phyloP scores from a whole-genome alignment of 2,888 invertebrate species.

The Petrolisthes cinctipes region DNA sequence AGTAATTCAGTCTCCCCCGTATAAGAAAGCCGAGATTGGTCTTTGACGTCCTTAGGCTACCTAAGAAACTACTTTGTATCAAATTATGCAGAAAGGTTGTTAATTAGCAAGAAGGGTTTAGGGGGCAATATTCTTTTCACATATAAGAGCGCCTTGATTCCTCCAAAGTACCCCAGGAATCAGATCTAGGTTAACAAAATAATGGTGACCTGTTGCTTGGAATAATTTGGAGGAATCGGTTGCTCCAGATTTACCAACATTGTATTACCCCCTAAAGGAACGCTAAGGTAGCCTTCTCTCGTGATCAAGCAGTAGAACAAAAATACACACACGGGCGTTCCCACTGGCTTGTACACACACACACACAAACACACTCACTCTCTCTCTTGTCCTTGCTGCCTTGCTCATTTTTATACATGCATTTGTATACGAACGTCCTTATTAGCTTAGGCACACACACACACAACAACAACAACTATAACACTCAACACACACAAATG shows the following conservation, averaged over 20 bases:
- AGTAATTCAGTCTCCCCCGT: not conserved
- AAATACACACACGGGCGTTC: constrained; percentile 8
- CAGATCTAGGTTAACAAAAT: no score
- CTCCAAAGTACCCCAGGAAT: no score
- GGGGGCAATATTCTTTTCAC: not conserved
- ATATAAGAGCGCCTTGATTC: no score
- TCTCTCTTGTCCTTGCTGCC: not conserved
- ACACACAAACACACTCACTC: not conserved
- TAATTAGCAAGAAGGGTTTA: not conserved
- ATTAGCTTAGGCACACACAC: not conserved
- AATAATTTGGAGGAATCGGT: no score
- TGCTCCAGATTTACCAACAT: no score
- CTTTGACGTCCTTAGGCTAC: no score
- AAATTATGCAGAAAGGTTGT: not conserved
- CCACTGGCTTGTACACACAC: not conserved
- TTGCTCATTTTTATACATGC: not conserved
- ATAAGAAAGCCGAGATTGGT: no score
- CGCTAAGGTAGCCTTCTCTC: no score
- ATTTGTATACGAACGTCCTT: not conserved
- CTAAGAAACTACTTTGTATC: not conserved
- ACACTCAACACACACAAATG: not conserved
- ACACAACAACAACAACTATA: not conserved
- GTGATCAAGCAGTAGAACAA: not conserved
- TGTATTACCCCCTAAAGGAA: no score
- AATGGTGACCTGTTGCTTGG: no score